Percentiles rank a stretch among this genome's conserved stretches.
Evolutionary conservation across 2,888 invertebrate genomes (phyloP).

Genomic region (Trisateles emortualis): DNA sequence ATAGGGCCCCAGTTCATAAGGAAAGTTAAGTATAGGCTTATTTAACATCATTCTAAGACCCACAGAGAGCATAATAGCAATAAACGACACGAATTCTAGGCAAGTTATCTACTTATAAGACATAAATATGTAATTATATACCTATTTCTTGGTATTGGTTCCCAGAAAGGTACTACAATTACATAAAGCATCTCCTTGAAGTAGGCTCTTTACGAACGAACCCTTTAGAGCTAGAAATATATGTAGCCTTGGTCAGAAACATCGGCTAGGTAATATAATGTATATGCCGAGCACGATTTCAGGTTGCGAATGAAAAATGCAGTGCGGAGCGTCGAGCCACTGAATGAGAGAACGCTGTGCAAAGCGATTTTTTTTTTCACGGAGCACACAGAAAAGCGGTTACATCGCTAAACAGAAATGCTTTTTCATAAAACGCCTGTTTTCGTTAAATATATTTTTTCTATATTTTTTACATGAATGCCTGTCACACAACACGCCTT

Average conservation of each 20-base stretch:
- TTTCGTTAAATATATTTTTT: conserved; percentile 34
- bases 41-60: too few species aligned
- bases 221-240: conserved; percentile 12
- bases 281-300: conserved; percentile 60
- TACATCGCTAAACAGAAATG: conserved; percentile 66
- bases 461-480: conserved; percentile 23
- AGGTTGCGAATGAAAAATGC: conserved; percentile 80
- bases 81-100: too few species aligned
- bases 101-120: too few species aligned
- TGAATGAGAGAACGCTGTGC: conserved; percentile 71
- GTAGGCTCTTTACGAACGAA: conserved; percentile 2
- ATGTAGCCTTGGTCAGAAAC: conserved; percentile 25
- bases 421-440: conserved; percentile 59
- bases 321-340: conserved; percentile 59
- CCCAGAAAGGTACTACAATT: background rate
- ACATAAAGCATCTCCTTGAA: background rate
- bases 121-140: too few species aligned
- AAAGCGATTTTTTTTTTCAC: conserved; percentile 65
- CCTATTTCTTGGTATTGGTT: too few species aligned
- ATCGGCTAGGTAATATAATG: conserved; percentile 48
- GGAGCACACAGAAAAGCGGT: conserved; percentile 66
- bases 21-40: too few species aligned
- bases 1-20: too few species aligned
- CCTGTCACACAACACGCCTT: conserved; percentile 18
- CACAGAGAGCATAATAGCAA: too few species aligned